Conservation (phyloP, 2,797 vertebrate species). For the Myoxocephalus aenaeus region DNA sequence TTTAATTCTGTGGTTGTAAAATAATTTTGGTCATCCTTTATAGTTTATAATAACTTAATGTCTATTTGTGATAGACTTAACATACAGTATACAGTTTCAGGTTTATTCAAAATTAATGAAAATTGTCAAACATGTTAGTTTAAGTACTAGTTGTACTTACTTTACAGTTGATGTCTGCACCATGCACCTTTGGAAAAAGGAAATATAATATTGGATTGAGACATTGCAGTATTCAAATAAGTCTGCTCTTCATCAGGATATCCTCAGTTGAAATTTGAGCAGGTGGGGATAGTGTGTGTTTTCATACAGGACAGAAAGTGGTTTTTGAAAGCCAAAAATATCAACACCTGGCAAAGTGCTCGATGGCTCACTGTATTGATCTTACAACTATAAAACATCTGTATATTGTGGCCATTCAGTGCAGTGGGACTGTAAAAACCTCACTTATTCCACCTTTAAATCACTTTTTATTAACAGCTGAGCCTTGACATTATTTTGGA, state of each 20-base stretch:
- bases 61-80: not conserved
- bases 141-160: not conserved
- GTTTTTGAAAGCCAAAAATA: constrained; percentile 30
- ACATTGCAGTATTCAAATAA: constrained; percentile 23
- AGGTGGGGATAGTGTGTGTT: constrained; percentile 21
- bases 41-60: not conserved
- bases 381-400: constrained; percentile 41
- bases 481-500: constrained; percentile 3
- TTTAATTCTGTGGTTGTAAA: not conserved
- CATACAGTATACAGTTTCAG: not conserved
- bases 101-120: not conserved
- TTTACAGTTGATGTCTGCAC: not conserved
- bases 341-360: constrained; percentile 50
- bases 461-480: constrained; percentile 26
- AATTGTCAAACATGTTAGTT: not conserved
- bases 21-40: not conserved
- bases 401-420: constrained; percentile 17
- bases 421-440: constrained; percentile 24
- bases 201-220: constrained; percentile 17
- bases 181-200: not conserved
- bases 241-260: constrained; percentile 32
- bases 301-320: constrained; percentile 29
- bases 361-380: constrained; percentile 39
- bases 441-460: constrained; percentile 36
- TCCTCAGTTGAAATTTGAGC: constrained; percentile 29